Evolutionary conservation across 2,888 invertebrate species (phyloP).

Genomic region (Adelognathus sp.): DNA sequence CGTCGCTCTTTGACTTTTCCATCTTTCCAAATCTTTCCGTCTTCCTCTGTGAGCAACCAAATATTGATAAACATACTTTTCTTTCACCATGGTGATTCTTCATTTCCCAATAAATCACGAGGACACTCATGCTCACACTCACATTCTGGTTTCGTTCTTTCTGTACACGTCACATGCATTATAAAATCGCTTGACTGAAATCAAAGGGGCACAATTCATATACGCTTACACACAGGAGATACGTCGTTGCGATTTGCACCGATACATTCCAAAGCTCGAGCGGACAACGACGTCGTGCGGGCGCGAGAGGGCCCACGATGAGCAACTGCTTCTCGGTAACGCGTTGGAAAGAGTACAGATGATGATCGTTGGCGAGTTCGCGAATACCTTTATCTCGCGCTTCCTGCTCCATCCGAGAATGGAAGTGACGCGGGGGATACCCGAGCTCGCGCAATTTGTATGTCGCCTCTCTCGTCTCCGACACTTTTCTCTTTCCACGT

Average conservation of each 20-base stretch:
- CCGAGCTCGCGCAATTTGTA: slow-evolving; percentile 57
- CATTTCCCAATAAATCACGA: too few species aligned
- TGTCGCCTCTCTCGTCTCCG: slow-evolving; percentile 59
- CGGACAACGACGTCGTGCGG: slow-evolving; percentile 30
- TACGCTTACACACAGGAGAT: too few species aligned
- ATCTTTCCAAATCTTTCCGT: too few species aligned
- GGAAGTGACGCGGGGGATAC: slow-evolving; percentile 63
- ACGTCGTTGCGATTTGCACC: too few species aligned
- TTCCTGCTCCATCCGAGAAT: slow-evolving; percentile 63
- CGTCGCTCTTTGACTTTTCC: too few species aligned
- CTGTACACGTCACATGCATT: too few species aligned
- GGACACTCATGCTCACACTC: too few species aligned
- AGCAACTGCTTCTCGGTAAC: slow-evolving; percentile 7
- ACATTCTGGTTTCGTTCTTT: too few species aligned
- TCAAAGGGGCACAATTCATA: too few species aligned
- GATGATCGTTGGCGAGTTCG: slow-evolving; percentile 46
- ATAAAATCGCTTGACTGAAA: too few species aligned
- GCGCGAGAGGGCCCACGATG: neutral
- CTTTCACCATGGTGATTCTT: neutral
- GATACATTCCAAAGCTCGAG: slow-evolving; percentile 36
- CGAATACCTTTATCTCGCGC: slow-evolving; percentile 52
- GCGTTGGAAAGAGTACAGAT: slow-evolving; percentile 46
- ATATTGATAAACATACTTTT: neutral
- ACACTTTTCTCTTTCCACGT: slow-evolving; percentile 31
- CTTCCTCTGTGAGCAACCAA: too few species aligned